A percentile compares a stretch with the other conserved stretches of the same genome.
These are phyloP conservation scores for Eupithecia pulchellata DNA, from an alignment of 2,888 invertebrate genomes.

Conservation along the genomic window DNA sequence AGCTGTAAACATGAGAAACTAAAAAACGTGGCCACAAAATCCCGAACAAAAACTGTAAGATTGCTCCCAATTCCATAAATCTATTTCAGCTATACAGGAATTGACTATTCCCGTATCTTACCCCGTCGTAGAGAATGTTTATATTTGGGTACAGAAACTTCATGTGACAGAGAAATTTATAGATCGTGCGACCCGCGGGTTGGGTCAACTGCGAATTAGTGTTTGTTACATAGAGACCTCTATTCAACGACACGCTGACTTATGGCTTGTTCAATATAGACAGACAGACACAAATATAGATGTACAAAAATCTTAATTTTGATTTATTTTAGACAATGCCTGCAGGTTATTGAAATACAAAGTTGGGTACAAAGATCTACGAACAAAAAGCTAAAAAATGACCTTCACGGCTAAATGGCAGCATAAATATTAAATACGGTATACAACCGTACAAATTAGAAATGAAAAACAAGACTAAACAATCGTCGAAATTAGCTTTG, in stretches of 20 bases:
- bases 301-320: background rate
- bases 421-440: too few species aligned
- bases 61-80: conserved; percentile 14
- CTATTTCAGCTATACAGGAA: conserved; percentile 17
- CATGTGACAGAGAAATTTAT: conserved; percentile 35
- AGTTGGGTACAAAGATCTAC: too few species aligned
- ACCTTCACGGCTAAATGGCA: too few species aligned
- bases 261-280: background rate
- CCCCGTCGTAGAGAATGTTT: conserved; percentile 22
- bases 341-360: too few species aligned
- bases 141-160: conserved; percentile 35
- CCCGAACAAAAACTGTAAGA: background rate
- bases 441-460: too few species aligned
- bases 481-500: too few species aligned
- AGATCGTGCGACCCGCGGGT: conserved; percentile 21
- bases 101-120: conserved; percentile 27
- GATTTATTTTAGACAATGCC: too few species aligned
- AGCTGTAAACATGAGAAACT: background rate
- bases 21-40: background rate
- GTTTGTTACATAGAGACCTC: conserved; percentile 28
- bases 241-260: conserved; percentile 20
- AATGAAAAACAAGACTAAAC: too few species aligned
- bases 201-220: conserved; percentile 34
- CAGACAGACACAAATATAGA: background rate
- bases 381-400: too few species aligned